phyloP scores from a whole-genome alignment of 2,113 vertebrate genomes.

The Rhinopomastus cyanomelas region DNA sequence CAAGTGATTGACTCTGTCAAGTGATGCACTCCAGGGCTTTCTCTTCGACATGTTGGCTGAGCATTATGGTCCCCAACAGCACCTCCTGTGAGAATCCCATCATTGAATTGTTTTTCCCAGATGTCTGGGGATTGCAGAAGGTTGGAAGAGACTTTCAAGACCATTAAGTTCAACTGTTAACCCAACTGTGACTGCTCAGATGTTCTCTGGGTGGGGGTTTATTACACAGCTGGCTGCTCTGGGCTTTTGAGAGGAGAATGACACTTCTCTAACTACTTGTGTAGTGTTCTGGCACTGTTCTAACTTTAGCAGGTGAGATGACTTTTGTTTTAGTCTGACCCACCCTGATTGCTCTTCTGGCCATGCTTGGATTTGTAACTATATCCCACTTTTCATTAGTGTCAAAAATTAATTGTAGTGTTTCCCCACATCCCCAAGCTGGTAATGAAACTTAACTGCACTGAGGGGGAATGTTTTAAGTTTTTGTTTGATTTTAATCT shows the following conservation, averaged over 20 bases:
- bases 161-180: too few species aligned
- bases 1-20: background rate
- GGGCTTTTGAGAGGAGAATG: background rate
- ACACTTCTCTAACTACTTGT: background rate
- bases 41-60: background rate
- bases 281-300: background rate
- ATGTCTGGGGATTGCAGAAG: background rate
- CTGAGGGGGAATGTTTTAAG: background rate
- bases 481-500: background rate
- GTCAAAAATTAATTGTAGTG: background rate
- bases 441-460: background rate
- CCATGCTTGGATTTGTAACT: background rate
- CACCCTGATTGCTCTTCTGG: background rate
- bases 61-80: background rate
- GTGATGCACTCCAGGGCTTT: fast-evolving
- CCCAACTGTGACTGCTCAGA: too few species aligned
- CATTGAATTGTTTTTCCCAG: background rate
- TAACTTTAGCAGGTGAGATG: background rate
- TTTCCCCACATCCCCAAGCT: background rate
- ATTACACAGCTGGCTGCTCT: background rate
- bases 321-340: background rate
- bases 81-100: background rate
- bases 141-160: too few species aligned
- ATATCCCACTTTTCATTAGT: background rate
- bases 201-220: background rate